Conservation (phyloP, 1,140 invertebrate genomes). For the Elymnias hypermnestra region DNA sequence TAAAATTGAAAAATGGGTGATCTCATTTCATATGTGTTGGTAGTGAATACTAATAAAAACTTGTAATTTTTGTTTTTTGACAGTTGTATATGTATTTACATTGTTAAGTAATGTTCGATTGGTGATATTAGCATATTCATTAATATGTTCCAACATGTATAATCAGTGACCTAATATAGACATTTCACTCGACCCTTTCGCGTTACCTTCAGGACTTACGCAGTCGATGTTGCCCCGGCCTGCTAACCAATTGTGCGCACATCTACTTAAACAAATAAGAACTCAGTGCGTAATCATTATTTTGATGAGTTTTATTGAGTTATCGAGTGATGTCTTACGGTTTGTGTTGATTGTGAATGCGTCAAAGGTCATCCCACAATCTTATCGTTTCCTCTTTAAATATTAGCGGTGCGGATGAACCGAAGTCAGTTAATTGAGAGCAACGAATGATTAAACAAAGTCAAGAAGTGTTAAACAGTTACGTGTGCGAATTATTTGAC, state of each 20-base stretch:
- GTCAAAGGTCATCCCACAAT: conserved; percentile 64
- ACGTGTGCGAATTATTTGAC: conserved; percentile 1
- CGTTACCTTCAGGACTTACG: conserved; percentile 29
- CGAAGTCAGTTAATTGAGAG: conserved; percentile 60
- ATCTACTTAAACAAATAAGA: conserved; percentile 37
- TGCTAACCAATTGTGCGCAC: conserved; percentile 32
- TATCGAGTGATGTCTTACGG: conserved; percentile 57
- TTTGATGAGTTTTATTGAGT: conserved; percentile 50
- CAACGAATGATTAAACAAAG: conserved; percentile 31
- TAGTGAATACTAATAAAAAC: no score
- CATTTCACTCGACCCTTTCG: conserved; percentile 41
- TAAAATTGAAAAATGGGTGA: no score
- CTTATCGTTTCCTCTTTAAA: conserved; percentile 70
- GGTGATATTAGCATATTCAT: conserved; percentile 67
- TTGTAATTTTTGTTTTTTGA: no score
- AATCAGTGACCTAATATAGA: conserved; percentile 38
- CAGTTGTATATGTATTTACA: no score
- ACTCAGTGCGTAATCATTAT: conserved; percentile 51
- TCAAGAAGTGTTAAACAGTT: conserved; percentile 8
- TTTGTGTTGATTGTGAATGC: conserved; percentile 65
- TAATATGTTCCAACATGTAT: conserved; percentile 28
- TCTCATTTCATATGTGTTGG: no score
- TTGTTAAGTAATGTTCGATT: no score
- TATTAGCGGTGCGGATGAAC: conserved; percentile 62
- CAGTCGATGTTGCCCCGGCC: conserved; percentile 29